These are phyloP conservation scores for Xanthia icteritia DNA, from an alignment of 2,888 invertebrate genomes.

Conservation along the genomic window DNA sequence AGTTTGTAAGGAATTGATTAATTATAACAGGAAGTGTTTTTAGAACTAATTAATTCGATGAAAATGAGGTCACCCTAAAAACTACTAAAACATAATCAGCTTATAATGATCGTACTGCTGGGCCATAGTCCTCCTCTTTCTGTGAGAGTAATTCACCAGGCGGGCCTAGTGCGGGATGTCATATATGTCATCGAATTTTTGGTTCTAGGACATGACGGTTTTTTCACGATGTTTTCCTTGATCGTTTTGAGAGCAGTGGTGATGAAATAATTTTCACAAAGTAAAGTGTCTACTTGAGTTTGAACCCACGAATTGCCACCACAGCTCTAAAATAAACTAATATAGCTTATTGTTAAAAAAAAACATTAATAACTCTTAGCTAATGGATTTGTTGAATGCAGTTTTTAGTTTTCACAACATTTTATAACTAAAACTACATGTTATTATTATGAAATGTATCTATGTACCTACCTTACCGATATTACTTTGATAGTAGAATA, in stretches of 20 bases:
- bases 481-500: constrained; percentile 12
- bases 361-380: not conserved
- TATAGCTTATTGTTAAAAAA: not conserved
- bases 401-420: not conserved
- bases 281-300: too few relatives aligned
- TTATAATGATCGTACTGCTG: too few relatives aligned
- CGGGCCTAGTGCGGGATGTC: too few relatives aligned
- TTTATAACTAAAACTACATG: not conserved
- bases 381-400: not conserved
- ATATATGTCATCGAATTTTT: too few relatives aligned
- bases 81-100: too few relatives aligned
- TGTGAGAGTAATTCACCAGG: too few relatives aligned
- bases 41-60: not conserved
- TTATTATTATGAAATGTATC: not conserved
- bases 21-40: not conserved
- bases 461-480: not conserved
- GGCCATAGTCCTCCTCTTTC: too few relatives aligned
- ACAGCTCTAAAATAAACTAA: not conserved
- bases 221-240: too few relatives aligned
- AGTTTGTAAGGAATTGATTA: not conserved
- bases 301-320: too few relatives aligned
- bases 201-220: too few relatives aligned
- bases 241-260: too few relatives aligned
- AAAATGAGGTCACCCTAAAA: not conserved
- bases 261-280: too few relatives aligned